A percentile compares a stretch with the other conserved stretches of the same genome.
These are phyloP conservation scores for Reticulitermes lucifugus DNA, from an alignment of 2,888 invertebrate species.

Conservation along the genomic window DNA sequence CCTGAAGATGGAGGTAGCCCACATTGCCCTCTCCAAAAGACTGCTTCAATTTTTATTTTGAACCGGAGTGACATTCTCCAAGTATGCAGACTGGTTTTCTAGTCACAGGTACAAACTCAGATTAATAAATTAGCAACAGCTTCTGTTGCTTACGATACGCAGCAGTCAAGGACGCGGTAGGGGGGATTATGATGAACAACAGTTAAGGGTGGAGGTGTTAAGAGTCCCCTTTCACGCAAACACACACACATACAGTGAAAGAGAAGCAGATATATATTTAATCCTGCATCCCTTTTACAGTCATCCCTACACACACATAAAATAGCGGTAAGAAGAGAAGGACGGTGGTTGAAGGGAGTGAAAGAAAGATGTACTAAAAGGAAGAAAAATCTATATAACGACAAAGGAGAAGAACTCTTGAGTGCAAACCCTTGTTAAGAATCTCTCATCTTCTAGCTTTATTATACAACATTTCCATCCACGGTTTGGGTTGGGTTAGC, in stretches of 20 bases:
- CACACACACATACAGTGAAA: not conserved
- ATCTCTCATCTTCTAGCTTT: conserved; percentile 42
- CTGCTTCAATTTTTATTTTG: too few species aligned
- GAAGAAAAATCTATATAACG: conserved; percentile 38
- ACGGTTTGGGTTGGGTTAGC: not conserved
- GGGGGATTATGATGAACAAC: conserved; percentile 1
- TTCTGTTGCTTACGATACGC: not conserved
- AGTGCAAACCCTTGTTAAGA: conserved; percentile 53
- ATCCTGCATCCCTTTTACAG: conserved; percentile 4
- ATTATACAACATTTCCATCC: conserved; percentile 35
- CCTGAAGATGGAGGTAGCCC: too few species aligned
- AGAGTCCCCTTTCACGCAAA: not conserved
- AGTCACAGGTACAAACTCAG: not conserved
- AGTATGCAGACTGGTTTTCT: too few species aligned
- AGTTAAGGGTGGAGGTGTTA: not conserved
- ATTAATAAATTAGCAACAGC: not conserved
- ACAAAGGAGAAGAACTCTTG: conserved; percentile 32
- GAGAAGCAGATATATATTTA: not conserved
- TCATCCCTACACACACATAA: conserved; percentile 16
- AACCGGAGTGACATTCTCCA: too few species aligned
- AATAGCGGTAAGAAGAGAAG: conserved; percentile 22
- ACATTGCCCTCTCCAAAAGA: too few species aligned
- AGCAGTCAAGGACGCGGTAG: not conserved
- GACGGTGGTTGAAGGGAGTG: not conserved
- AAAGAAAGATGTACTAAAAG: conserved; percentile 23